A percentile compares a stretch with the other conserved stretches of the same genome.
Evolutionary conservation across 2,797 vertebrate species (phyloP).

Genomic region (Squalus acanthias): DNA sequence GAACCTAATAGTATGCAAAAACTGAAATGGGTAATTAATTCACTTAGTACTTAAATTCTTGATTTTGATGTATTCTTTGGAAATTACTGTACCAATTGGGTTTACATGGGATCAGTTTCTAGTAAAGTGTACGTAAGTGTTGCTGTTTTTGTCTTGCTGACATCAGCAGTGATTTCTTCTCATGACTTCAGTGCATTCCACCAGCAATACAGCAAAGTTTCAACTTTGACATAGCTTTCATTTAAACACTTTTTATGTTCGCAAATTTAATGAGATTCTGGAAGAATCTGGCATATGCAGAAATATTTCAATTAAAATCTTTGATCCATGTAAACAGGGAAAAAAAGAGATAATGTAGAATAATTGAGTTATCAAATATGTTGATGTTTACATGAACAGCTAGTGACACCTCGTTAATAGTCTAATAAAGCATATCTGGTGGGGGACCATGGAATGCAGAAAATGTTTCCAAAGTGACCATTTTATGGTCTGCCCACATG

Average conservation of each 20-base stretch:
- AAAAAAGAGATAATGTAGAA: background rate
- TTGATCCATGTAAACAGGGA: background rate
- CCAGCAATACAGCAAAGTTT: slow-evolving; percentile 5
- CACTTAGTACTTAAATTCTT: background rate
- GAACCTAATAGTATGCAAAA: background rate
- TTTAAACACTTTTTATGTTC: slow-evolving; percentile 17
- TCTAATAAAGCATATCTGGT: background rate
- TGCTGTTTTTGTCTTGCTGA: background rate
- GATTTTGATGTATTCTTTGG: background rate
- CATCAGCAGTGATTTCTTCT: background rate
- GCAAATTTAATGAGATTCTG: background rate
- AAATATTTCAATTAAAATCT: slow-evolving; percentile 28
- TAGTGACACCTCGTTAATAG: slow-evolving; percentile 1
- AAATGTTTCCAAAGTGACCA: slow-evolving; percentile 10
- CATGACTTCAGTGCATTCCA: background rate
- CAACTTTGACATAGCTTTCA: slow-evolving; percentile 11
- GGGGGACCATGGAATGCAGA: background rate
- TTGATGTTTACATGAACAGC: background rate
- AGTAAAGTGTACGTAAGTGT: background rate
- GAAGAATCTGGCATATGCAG: background rate
- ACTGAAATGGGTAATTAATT: background rate
- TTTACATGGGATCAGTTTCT: background rate
- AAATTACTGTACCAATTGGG: background rate
- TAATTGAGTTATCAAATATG: slow-evolving; percentile 13
- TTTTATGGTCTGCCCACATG: background rate